Conservation (phyloP, 2,888 invertebrate genomes). For the Drosophila koepferae region DNA sequence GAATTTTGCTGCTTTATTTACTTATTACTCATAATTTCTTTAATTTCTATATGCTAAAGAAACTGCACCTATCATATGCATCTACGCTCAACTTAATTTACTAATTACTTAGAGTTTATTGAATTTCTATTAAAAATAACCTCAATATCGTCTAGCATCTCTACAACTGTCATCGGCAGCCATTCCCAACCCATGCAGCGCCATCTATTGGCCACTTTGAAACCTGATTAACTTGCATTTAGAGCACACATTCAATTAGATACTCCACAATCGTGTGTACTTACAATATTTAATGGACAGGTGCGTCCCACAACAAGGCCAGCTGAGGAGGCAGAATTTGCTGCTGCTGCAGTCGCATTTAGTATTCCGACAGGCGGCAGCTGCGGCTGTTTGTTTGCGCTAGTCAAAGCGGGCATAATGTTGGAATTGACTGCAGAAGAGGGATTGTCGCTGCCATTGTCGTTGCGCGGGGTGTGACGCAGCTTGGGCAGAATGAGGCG, state of each 20-base stretch:
- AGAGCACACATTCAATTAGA: slow-evolving; percentile 9
- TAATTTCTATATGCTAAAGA: too few species aligned
- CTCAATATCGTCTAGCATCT: neutral
- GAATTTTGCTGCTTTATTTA: too few species aligned
- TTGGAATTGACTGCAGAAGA: slow-evolving; percentile 27
- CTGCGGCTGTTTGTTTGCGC: slow-evolving; percentile 41
- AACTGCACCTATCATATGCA: too few species aligned
- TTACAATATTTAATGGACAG: slow-evolving; percentile 84
- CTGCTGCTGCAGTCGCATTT: slow-evolving; percentile 51
- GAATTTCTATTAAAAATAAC: neutral
- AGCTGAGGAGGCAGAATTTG: slow-evolving; percentile 21
- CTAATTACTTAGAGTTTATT: neutral
- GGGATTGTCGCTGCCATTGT: slow-evolving; percentile 20
- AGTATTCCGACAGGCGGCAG: slow-evolving; percentile 14
- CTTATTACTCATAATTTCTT: too few species aligned
- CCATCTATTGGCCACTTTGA: neutral
- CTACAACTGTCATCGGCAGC: neutral
- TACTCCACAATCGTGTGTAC: slow-evolving; percentile 49
- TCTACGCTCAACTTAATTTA: too few species aligned
- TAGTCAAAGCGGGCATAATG: slow-evolving; percentile 41
- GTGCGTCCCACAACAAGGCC: slow-evolving; percentile 66
- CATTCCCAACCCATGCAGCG: neutral
- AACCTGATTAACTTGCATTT: slow-evolving; percentile 4
- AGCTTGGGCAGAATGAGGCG: slow-evolving; percentile 83
- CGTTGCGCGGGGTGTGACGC: slow-evolving; percentile 58